These are phyloP conservation scores for Pipistrellus pipistrellus DNA, from an alignment of 2,797 vertebrate species.

Conservation along the genomic window DNA sequence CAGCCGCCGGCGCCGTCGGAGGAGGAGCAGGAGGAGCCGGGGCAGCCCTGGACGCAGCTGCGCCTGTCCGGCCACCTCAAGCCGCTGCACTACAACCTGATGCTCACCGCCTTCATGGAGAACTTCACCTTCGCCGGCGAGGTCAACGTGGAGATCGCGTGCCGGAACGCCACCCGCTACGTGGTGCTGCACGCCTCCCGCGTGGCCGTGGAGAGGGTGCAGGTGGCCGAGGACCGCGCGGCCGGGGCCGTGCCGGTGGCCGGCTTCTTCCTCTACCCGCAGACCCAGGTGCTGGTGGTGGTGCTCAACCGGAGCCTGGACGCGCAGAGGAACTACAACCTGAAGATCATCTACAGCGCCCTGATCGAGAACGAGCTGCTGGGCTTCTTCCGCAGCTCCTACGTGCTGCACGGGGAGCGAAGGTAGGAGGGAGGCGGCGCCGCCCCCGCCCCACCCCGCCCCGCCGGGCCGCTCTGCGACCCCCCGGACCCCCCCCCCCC, in stretches of 20 bases:
- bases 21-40: conserved; percentile 75
- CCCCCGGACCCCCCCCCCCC: conserved; percentile 41
- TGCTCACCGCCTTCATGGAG: conserved; percentile 95
- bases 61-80: conserved; percentile 92
- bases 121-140: conserved; percentile 98
- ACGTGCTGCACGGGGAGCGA: conserved; percentile 93
- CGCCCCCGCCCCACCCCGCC: conserved; percentile 61
- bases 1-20: conserved; percentile 66
- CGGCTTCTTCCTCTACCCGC: conserved; percentile 92
- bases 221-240: conserved; percentile 91
- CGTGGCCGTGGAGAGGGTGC: conserved; percentile 91
- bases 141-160: conserved; percentile 95
- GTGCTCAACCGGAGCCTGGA: conserved; percentile 95
- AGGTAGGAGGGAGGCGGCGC: conserved; percentile 89
- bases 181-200: conserved; percentile 95
- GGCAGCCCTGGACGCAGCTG: conserved; percentile 92
- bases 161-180: conserved; percentile 93
- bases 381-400: conserved; percentile 97
- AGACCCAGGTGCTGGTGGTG: conserved; percentile 95
- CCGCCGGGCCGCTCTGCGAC: not conserved
- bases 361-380: conserved; percentile 96
- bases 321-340: conserved; percentile 92
- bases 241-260: conserved; percentile 92
- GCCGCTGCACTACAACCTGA: conserved; percentile 96
- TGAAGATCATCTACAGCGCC: conserved; percentile 95